Conservation (phyloP, 30 jellyfish, hydroid and myxozoan genomes). For the Cassiopea andromeda region DNA sequence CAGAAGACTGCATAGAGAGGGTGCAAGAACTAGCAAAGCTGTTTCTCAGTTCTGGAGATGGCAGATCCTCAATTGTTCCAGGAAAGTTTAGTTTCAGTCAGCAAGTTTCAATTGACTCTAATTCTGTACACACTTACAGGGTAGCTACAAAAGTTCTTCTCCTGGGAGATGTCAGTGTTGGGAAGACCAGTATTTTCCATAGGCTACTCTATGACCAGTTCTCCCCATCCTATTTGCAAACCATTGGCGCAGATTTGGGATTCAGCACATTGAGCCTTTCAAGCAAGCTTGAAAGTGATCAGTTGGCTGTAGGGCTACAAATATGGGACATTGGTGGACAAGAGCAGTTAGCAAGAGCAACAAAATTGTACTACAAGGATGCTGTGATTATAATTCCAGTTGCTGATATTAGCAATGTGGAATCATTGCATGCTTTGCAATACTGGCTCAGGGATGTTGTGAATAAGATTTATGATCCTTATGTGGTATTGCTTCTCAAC, state of each 20-base stretch:
- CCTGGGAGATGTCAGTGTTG: conserved; percentile 83
- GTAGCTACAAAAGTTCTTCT: conserved; percentile 64
- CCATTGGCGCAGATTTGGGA: conserved; percentile 91
- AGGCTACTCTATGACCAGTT: conserved; percentile 88
- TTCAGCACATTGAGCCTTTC: conserved; percentile 60
- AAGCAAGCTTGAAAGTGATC: conserved; percentile 40
- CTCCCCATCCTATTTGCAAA: conserved; percentile 77
- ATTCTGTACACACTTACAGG: conserved; percentile 7
- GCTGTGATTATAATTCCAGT: conserved; percentile 76
- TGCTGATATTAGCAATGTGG: conserved; percentile 50
- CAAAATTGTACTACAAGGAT: conserved; percentile 59
- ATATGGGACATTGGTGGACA: conserved; percentile 93
- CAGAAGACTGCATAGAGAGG: conserved; percentile 42
- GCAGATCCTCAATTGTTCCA: conserved; percentile 58
- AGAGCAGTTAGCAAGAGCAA: conserved; percentile 50
- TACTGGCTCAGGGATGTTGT: conserved; percentile 71
- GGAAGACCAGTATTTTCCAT: conserved; percentile 90
- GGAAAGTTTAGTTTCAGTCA: conserved; percentile 13
- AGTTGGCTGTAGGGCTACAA: conserved; percentile 68
- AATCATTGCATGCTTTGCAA: conserved; percentile 10
- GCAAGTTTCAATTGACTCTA: conserved; percentile 5
- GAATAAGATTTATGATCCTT: conserved; percentile 65
- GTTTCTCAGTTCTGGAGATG: conserved; percentile 57
- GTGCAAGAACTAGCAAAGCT: conserved; percentile 44
- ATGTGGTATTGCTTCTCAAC: conserved; percentile 71